These are phyloP conservation scores for Synanthedon myopaeformis DNA, from an alignment of 2,888 invertebrate genomes.

Conservation along the genomic window DNA sequence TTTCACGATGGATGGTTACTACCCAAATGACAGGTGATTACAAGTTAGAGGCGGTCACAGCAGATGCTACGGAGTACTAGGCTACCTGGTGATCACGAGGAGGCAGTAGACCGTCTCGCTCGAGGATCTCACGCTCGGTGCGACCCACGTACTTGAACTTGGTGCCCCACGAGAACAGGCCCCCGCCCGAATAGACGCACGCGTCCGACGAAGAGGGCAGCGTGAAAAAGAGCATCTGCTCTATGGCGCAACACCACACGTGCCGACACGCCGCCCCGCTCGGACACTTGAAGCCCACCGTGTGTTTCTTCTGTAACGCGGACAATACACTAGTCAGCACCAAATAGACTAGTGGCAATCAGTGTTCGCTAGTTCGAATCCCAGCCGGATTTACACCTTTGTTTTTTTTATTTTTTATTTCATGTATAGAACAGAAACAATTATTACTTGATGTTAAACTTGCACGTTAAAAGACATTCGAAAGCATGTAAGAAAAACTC, in stretches of 20 bases:
- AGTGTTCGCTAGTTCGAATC: too few species aligned
- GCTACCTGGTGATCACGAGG: slow-evolving; percentile 66
- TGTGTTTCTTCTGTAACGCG: slow-evolving; percentile 85
- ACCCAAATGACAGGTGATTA: too few species aligned
- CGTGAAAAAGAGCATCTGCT: slow-evolving; percentile 99
- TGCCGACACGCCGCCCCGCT: slow-evolving; percentile 93
- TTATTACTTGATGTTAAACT: too few species aligned
- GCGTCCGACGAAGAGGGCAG: slow-evolving; percentile 91
- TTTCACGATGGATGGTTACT: too few species aligned
- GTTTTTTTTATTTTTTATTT: too few species aligned
- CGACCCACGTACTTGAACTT: slow-evolving; percentile 94
- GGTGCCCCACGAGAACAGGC: slow-evolving; percentile 93
- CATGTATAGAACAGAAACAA: too few species aligned
- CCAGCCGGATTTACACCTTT: too few species aligned
- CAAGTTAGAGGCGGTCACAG: too few species aligned
- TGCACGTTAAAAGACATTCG: too few species aligned
- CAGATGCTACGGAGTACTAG: background rate
- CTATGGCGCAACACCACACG: slow-evolving; percentile 97
- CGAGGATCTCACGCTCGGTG: slow-evolving; percentile 91
- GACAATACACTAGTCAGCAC: too few species aligned
- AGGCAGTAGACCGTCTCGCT: slow-evolving; percentile 75
- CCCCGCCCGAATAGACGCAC: slow-evolving; percentile 89
- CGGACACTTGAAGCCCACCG: slow-evolving; percentile 95
- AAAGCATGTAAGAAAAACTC: too few species aligned
- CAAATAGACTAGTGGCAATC: slow-evolving; percentile 1